Evolutionary conservation across 35 echinoderm and acorn worm genomes (phyloP), one percentile per base, ranked within the genome.

Genomic region (Apostichopus japonicus): DNA sequence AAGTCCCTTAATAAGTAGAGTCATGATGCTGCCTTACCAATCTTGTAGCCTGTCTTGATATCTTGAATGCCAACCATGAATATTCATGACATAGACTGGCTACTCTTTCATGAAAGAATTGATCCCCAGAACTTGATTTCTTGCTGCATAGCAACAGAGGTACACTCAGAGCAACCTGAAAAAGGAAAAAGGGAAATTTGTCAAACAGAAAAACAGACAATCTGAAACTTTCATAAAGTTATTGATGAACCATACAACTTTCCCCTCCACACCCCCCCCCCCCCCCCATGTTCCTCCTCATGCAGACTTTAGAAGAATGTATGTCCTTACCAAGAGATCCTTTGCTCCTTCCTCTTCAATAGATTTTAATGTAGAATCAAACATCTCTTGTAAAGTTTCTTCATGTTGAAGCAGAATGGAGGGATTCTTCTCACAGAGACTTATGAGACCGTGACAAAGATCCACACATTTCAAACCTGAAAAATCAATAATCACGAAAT

Each of bases 21-120:
- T 24, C n/a, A 84, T 24, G 81, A 24, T 56, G 54, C 54, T 13
- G 57, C 93, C 95, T 67, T 86, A 96, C 97, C 90, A 96, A 86
- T 94, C 97, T 95, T 24, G 95, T 94, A n/a, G 97, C 97, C 82
- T 99, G 97, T 63, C 95, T 91, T n/a, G 95, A 91, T 13, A 96
- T 96, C 61, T 92, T 96, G 73, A 96, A 99, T n/a, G 95, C 95
- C 14, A 92, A 71, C 97, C 97, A 99, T 2, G 91, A 94, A 53
- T 86, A 75, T 33, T 63, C 70, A 10, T 87, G 72, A 33, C 93
- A 90, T 33, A 98, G 44, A 55, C 65, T 88, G 21, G 90, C 65
- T 33, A 19, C 90, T 52, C 72, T 82, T 56, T 92, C 84, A 76
- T 92, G 86, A 15, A 98, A 90, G 75, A 91, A 96, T 53, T 92